Evolutionary conservation across 2,797 vertebrate species (phyloP), one percentile per base, ranked within the genome.

Genomic region (Zalophus californianus): DNA sequence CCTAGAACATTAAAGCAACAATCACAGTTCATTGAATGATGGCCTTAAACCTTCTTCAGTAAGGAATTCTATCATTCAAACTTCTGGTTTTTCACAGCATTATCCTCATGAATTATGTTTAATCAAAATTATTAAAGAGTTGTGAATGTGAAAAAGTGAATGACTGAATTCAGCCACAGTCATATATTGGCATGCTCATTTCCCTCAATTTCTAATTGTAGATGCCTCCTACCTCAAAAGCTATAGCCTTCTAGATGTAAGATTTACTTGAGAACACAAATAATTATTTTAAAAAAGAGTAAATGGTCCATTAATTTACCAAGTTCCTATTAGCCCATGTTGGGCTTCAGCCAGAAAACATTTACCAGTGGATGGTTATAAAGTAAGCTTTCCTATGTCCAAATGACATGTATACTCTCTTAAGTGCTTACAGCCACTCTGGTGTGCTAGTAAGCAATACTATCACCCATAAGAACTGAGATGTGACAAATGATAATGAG

Each of bases 231-330:
- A 66, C 16, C 20, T 87, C 44, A 41, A 93, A 83, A 91, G 75
- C 2, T 32, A 5, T 77, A 90, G 12, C 6, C 35, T 91, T 92
- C 16, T 7, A 78, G 5, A 82, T 3, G 14, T 11, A 85, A 18
- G 27, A 90, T 92, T 93, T 95, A 79, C 18, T 85, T 87, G 10
- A 52, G 29, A 32, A 56, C 41, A 91, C 12, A 93, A 35, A 83
- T 85, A 90, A 89, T 75, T 94, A 86, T 75, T 77, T 32, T 50
- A 21, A 91, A 83, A 75, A 84, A 68, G 25, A 80, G 2, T 18
- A 56, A 92, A 60, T 38, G 21, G 10, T 52, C 95, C 85, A 88
- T 95, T 95, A 94, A 91, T 88, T 95, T 75, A 89, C 29, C 21
- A 91, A 64, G 44, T 64, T 79, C 80, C 52, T 73, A 72, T 89